phyloP scores from a whole-genome alignment of 2,888 invertebrate species.

The Callosobruchus maculatus region DNA sequence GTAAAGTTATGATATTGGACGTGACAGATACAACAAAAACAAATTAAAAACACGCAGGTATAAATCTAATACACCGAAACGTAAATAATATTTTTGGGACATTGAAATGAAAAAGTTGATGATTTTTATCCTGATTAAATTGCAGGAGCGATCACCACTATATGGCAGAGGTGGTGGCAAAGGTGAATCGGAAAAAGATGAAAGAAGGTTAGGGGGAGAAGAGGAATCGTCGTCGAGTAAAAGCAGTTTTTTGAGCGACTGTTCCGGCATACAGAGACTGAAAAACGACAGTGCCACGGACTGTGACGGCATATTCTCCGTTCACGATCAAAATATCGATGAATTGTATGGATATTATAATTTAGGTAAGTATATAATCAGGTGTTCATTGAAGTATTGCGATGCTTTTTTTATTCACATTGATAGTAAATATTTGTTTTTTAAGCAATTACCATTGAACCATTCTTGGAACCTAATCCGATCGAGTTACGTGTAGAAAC shows the following conservation, averaged over 20 bases:
- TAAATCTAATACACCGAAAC: too few relatives aligned
- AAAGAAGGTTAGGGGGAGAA: background rate
- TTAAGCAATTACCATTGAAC: too few relatives aligned
- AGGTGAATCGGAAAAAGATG: constrained; percentile 2
- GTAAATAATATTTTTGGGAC: too few relatives aligned
- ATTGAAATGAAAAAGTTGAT: too few relatives aligned
- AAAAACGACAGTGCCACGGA: constrained; percentile 30
- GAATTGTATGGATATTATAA: constrained; percentile 38
- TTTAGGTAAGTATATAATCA: constrained; percentile 17
- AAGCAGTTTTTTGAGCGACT: constrained; percentile 17
- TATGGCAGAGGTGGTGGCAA: constrained; percentile 33
- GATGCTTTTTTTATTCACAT: background rate
- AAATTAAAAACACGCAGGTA: too few relatives aligned
- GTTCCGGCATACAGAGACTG: constrained; percentile 34
- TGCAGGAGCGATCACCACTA: constrained; percentile 31
- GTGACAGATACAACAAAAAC: too few relatives aligned
- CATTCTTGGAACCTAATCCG: too few relatives aligned
- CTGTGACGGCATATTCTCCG: constrained; percentile 23
- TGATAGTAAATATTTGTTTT: too few relatives aligned
- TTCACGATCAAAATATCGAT: constrained; percentile 29
- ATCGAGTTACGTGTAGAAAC: too few relatives aligned
- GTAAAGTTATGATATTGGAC: too few relatives aligned
- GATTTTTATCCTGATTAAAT: constrained; percentile 6
- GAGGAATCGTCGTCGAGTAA: constrained; percentile 5
- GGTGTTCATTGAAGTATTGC: too few relatives aligned